Evolutionary conservation across 1,140 invertebrate genomes (phyloP), one percentile per base, ranked within the genome.

Genomic region (Trichoplusia ni): DNA sequence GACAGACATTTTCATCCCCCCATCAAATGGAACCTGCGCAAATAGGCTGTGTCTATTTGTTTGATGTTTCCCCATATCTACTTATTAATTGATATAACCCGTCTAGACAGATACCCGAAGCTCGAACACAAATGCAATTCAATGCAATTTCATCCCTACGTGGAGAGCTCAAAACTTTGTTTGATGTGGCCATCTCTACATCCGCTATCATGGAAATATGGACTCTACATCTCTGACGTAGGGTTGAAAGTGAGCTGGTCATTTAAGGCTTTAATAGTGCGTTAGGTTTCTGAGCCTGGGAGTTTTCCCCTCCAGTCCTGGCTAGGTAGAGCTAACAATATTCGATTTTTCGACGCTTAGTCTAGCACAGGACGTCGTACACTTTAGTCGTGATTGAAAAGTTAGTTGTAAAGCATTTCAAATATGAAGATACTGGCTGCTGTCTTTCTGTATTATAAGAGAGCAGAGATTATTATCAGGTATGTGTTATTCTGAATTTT

Each of bases 141-240:
- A 49, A 49, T 27, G 42, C 42, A 46, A 18, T 49, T 49, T 49
- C 46, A 49, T 31, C 46, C 27, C 14, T 49, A 49, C 31, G 18
- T 14, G 18, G 25, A 16, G 5, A 31, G 27, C 27, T 49, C 31
- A 49, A 31, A 31, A 31, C 46, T 21, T 29, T 31, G 13, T 49
- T 49, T 31, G 7, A n/a, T 49, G 11, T 18, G 27, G 42, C 42
- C n/a, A 46, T 27, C 21, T 1, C 42, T 27, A 23, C 0, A 2
- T 2, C 1, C 5, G n/a, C 0, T 5, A 2, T 3, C 42, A 14
- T 5, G 6, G 11, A 5, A 46, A 13, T 7, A 3, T 27, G 1
- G 8, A 14, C 42, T 1, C 0, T 46, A 46, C 13, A 7, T 1
- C 1, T 27, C 3, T 5, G 6, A 2, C 3, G 4, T 46, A 46